Evolutionary conservation across 2,888 invertebrate genomes (phyloP).

Genomic region (Nomada goodeniana): DNA sequence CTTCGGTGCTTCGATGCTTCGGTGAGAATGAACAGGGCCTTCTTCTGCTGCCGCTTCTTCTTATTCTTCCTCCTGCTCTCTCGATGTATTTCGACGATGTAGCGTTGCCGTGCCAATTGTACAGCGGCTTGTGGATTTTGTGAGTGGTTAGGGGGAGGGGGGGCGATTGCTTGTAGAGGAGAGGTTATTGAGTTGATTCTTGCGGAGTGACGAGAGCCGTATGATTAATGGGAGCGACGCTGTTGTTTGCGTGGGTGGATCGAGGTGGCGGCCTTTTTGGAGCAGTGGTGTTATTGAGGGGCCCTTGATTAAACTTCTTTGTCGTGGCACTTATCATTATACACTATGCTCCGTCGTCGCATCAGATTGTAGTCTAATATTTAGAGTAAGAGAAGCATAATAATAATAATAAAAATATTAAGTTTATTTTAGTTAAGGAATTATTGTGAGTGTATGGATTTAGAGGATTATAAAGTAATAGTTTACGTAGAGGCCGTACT

Average conservation of each 20-base stretch:
- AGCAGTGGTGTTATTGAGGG: too few species aligned
- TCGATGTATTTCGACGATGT: background rate
- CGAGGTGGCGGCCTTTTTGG: background rate
- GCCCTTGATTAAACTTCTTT: too few species aligned
- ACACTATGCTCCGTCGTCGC: too few species aligned
- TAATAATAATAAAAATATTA: too few species aligned
- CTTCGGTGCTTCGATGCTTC: constrained; percentile 51
- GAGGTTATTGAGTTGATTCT: background rate
- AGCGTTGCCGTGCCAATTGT: constrained; percentile 7
- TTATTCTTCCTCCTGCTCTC: too few species aligned
- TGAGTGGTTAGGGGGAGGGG: background rate
- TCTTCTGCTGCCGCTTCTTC: background rate
- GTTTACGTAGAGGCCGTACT: too few species aligned
- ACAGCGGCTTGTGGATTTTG: constrained; percentile 1
- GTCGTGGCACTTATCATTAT: too few species aligned
- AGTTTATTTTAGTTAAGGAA: too few species aligned
- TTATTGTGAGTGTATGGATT: too few species aligned
- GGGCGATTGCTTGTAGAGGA: background rate
- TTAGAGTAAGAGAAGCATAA: too few species aligned
- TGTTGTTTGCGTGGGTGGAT: background rate
- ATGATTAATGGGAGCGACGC: constrained; percentile 3
- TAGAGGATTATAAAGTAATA: too few species aligned
- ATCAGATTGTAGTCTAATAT: too few species aligned
- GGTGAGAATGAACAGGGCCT: constrained; percentile 38
- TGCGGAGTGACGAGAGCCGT: background rate